phyloP scores from a whole-genome alignment of 2,797 vertebrate genomes.

The Rhabdomys pumilio region DNA sequence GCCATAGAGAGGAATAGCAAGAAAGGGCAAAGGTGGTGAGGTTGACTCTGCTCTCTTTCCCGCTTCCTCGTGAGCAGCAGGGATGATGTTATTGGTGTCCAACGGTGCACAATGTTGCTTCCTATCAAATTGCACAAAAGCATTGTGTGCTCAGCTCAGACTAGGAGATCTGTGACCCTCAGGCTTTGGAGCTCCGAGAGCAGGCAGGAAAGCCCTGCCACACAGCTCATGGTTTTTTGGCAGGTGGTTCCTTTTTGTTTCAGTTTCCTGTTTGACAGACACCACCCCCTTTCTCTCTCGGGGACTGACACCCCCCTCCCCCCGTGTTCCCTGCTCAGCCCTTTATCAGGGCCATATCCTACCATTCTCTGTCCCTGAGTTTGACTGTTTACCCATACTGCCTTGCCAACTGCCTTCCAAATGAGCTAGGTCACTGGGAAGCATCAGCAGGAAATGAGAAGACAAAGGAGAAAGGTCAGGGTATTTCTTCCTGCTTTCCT shows the following conservation, averaged over 20 bases:
- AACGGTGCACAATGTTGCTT: not conserved
- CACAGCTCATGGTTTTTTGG: not conserved
- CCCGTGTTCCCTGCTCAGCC: not conserved
- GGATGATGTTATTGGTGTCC: not conserved
- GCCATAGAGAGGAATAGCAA: not conserved
- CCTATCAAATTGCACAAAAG: not conserved
- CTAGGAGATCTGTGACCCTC: slow-evolving; percentile 1
- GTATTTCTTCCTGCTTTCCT: not conserved
- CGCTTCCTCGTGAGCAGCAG: not conserved
- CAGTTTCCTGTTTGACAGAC: not conserved
- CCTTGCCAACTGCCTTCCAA: not conserved
- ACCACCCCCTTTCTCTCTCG: not conserved
- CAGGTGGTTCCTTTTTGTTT: slow-evolving; percentile 27
- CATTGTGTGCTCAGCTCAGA: not conserved
- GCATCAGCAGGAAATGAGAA: slow-evolving; percentile 16
- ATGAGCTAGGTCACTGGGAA: not conserved
- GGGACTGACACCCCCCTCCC: not conserved
- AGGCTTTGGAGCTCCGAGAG: not conserved
- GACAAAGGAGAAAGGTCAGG: not conserved
- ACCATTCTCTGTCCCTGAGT: not conserved
- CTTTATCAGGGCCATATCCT: not conserved
- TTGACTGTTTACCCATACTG: not conserved
- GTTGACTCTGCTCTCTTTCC: not conserved
- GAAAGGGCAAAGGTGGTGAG: not conserved
- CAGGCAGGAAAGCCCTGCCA: slow-evolving; percentile 21